A percentile compares a stretch with the other conserved stretches of the same genome.
These are phyloP conservation scores for Porphyrio hochstetteri DNA, from an alignment of 2,113 vertebrate genomes.

Conservation along the genomic window DNA sequence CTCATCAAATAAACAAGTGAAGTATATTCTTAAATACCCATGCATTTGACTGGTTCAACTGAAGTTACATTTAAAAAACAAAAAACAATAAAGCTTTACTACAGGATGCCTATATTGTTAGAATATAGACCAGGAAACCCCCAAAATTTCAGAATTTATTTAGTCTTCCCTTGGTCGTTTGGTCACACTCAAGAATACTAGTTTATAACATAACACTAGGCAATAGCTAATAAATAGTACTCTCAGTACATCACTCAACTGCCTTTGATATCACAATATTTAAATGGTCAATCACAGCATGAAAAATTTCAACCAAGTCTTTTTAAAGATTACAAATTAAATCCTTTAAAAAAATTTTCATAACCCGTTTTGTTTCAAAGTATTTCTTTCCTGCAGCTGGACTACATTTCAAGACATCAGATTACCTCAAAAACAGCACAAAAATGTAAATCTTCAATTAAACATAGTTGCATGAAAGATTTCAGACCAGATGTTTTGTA, in stretches of 20 bases:
- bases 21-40: not conserved
- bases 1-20: not conserved
- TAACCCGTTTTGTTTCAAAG: not conserved
- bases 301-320: constrained; percentile 10
- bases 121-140: not conserved
- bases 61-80: not conserved
- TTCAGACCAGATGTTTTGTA: constrained; percentile 37
- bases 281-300: constrained; percentile 32
- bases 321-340: constrained; percentile 18
- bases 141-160: not conserved
- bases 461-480: not conserved
- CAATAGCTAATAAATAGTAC: constrained; percentile 17
- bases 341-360: constrained; percentile 9
- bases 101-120: not conserved
- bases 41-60: not conserved
- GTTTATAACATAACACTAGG: not conserved
- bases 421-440: constrained; percentile 21
- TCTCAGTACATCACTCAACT: constrained; percentile 27
- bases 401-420: constrained; percentile 14
- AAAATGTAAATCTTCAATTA: constrained; percentile 13
- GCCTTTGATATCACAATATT: constrained; percentile 54
- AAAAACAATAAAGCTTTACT: not conserved
- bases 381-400: constrained; percentile 27
- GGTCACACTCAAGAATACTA: not conserved
- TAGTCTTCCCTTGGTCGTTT: not conserved